These are phyloP conservation scores for Calameuta idolon DNA, from an alignment of 2,888 invertebrate species.

Conservation along the genomic window DNA sequence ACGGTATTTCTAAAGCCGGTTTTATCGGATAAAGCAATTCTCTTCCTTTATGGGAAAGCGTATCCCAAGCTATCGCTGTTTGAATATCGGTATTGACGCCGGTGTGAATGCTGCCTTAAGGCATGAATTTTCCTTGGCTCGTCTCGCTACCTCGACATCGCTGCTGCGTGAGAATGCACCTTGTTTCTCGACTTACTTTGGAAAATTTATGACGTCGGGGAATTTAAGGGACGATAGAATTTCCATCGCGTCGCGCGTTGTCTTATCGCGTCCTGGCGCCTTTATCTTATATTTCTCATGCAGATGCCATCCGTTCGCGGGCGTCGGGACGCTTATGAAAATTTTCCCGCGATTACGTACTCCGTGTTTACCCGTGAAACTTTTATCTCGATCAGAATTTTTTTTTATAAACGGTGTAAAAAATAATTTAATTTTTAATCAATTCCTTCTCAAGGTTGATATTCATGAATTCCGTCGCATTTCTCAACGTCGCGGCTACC, in stretches of 20 bases:
- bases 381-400: background rate
- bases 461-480: background rate
- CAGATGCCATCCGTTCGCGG: background rate
- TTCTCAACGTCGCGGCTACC: background rate
- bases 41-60: background rate
- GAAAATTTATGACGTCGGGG: background rate
- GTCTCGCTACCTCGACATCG: background rate
- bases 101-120: background rate
- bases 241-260: background rate
- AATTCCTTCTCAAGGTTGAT: background rate
- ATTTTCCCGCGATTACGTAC: background rate
- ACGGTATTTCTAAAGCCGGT: background rate
- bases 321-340: background rate
- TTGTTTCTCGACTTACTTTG: background rate
- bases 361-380: background rate
- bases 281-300: background rate
- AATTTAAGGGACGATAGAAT: background rate
- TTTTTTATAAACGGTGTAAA: background rate
- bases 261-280: background rate
- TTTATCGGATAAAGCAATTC: conserved; percentile 1
- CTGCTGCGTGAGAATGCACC: background rate
- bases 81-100: background rate
- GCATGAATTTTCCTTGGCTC: background rate
- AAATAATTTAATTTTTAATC: background rate
- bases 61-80: background rate